Evolutionary conservation across 2,888 invertebrate species (phyloP).

Genomic region (Belgica antarctica): DNA sequence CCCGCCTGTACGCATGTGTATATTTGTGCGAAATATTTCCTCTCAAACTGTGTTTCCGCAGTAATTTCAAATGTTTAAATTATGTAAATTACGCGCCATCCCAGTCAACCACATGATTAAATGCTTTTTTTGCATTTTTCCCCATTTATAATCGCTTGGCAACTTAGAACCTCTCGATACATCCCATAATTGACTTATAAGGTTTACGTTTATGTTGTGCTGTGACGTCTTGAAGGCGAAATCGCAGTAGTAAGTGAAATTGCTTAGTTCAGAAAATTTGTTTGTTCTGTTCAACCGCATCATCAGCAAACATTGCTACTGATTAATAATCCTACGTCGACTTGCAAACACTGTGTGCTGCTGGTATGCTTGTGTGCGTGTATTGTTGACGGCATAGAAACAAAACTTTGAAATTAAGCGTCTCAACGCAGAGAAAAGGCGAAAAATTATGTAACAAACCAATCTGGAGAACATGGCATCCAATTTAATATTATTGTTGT

Average conservation of each 20-base stretch:
- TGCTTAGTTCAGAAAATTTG: neutral
- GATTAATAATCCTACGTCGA: neutral
- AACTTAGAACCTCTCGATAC: neutral
- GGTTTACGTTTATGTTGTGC: neutral
- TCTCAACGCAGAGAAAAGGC: neutral
- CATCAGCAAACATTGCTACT: neutral
- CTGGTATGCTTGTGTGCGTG: neutral
- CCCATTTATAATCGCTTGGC: too few relatives aligned
- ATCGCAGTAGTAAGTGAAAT: neutral
- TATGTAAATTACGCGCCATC: slow-evolving; percentile 16
- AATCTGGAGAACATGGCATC: slow-evolving; percentile 5
- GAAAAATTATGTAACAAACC: slow-evolving; percentile 10
- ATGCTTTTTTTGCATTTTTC: too few relatives aligned
- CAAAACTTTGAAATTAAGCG: neutral
- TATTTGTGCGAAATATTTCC: neutral
- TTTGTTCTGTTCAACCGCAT: neutral
- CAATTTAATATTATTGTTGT: slow-evolving; percentile 24
- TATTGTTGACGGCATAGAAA: neutral
- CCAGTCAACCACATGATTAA: neutral
- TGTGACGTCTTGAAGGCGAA: too few relatives aligned
- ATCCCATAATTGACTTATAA: neutral
- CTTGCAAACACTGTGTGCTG: neutral
- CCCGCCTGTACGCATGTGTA: neutral
- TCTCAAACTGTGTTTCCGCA: neutral
- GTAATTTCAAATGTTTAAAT: slow-evolving; percentile 31